Evolutionary conservation across 1,140 invertebrate genomes (phyloP).

Genomic region (Calephelis nemesis): DNA sequence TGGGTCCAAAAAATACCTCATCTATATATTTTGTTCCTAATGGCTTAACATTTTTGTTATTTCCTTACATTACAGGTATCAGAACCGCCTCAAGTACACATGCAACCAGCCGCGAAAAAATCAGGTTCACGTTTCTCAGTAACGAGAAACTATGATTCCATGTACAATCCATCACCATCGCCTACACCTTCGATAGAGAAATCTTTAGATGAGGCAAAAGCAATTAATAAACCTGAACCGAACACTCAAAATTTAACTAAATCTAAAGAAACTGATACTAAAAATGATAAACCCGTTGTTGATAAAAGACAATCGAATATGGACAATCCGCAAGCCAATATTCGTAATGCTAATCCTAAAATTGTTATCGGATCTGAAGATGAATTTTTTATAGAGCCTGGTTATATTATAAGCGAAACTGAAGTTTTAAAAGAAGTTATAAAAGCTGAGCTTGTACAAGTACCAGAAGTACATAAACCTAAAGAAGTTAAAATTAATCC

Average conservation of each 20-base stretch:
- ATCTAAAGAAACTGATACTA: slow-evolving; percentile 9
- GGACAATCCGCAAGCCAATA: neutral
- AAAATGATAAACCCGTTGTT: neutral
- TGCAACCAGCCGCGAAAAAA: slow-evolving; percentile 47
- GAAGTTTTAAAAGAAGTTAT: slow-evolving; percentile 18
- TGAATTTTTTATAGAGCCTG: slow-evolving; percentile 8
- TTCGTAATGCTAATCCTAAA: slow-evolving; percentile 8
- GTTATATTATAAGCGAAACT: slow-evolving; percentile 12
- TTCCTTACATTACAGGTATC: slow-evolving; percentile 46
- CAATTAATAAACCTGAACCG: neutral
- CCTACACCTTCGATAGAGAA: slow-evolving; percentile 25
- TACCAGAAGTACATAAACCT: slow-evolving; percentile 18
- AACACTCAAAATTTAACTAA: slow-evolving; percentile 3
- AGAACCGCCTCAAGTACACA: slow-evolving; percentile 59
- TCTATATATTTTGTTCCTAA: no score
- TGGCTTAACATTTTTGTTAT: neutral
- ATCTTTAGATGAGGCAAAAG: slow-evolving; percentile 4
- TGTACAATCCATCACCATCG: slow-evolving; percentile 48
- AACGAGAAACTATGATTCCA: slow-evolving; percentile 64
- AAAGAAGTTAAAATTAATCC: slow-evolving; percentile 1
- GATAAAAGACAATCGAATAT: slow-evolving; percentile 1
- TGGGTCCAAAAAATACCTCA: no score
- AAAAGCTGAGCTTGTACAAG: slow-evolving; percentile 17
- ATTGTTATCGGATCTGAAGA: slow-evolving; percentile 6
- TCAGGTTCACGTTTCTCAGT: slow-evolving; percentile 64